phyloP scores from a whole-genome alignment of 1,140 invertebrate genomes.

The Drosophila watanabei region DNA sequence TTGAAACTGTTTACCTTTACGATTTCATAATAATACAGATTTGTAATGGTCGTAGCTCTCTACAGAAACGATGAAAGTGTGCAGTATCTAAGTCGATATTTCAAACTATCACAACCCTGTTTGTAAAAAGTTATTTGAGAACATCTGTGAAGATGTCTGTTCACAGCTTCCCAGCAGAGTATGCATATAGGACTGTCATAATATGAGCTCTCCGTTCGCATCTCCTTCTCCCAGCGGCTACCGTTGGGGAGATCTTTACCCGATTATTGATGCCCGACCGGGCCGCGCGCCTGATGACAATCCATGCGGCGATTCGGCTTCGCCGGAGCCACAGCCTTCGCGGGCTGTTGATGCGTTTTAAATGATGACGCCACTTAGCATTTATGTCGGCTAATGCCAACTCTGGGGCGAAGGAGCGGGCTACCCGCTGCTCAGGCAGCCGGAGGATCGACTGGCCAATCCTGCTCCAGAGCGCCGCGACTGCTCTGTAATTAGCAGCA shows the following conservation, averaged over 20 bases:
- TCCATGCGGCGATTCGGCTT: constrained; percentile 34
- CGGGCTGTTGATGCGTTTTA: constrained; percentile 83
- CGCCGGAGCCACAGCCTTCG: constrained; percentile 63
- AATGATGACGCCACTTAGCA: constrained; percentile 85
- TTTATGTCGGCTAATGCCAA: constrained; percentile 83
- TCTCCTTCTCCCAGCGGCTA: constrained; percentile 43
- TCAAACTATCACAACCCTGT: neutral
- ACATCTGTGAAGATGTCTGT: neutral
- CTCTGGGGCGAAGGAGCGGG: constrained; percentile 33
- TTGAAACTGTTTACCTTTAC: no score
- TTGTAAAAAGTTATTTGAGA: neutral
- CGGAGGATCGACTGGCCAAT: constrained; percentile 10
- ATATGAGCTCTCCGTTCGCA: neutral
- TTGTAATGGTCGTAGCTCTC: no score
- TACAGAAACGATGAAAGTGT: neutral
- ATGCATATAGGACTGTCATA: neutral
- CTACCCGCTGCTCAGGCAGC: constrained; percentile 21
- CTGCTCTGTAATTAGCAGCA: constrained; percentile 81
- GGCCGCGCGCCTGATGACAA: constrained; percentile 66
- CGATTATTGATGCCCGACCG: constrained; percentile 73
- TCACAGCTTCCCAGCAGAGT: neutral
- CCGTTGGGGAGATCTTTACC: constrained; percentile 73
- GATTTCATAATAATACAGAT: no score
- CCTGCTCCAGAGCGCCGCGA: constrained; percentile 16
- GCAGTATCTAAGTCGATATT: no score